These are phyloP conservation scores for Noturus placidus DNA, from an alignment of 2,113 vertebrate genomes.

Conservation along the genomic window DNA sequence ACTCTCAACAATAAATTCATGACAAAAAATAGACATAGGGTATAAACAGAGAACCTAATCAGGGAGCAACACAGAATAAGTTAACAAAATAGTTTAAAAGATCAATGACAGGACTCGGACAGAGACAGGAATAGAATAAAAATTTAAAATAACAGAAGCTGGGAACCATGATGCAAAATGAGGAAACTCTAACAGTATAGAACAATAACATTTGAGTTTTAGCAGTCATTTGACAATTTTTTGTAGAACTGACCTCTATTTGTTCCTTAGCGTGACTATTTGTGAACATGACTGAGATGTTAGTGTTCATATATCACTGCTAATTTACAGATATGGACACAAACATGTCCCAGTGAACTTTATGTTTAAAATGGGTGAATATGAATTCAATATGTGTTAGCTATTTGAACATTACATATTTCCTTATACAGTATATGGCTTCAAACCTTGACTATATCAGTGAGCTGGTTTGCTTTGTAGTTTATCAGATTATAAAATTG, in stretches of 20 bases:
- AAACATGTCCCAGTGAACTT: neutral
- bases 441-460: neutral
- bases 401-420: neutral
- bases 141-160: neutral
- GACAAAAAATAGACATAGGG: neutral
- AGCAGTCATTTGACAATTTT: neutral
- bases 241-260: neutral
- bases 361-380: neutral
- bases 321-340: neutral
- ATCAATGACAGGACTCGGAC: neutral
- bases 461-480: conserved; percentile 4
- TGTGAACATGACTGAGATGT: neutral
- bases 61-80: neutral
- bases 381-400: neutral
- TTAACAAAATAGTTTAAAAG: neutral
- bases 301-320: neutral
- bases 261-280: neutral
- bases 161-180: neutral
- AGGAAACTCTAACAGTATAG: neutral
- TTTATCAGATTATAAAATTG: conserved; percentile 8
- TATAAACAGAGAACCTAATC: neutral
- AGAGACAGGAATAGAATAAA: neutral
- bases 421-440: neutral
- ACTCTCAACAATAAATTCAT: neutral
- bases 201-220: neutral